Conservation (phyloP, 2,797 vertebrate species). For the Clarias platycephalus region DNA sequence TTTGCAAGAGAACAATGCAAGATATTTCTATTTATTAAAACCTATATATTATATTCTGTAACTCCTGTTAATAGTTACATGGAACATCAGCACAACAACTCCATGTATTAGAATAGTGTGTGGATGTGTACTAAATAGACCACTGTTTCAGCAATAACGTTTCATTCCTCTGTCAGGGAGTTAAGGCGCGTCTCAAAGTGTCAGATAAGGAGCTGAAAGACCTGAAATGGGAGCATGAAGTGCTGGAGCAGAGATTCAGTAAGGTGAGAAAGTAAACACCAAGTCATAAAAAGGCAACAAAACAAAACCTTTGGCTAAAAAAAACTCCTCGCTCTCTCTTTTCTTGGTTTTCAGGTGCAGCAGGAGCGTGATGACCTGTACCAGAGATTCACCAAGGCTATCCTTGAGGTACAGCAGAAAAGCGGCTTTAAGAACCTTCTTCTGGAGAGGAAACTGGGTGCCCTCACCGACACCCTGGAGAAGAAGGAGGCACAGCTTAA, state of each 20-base stretch:
- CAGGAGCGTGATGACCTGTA: slow-evolving; percentile 80
- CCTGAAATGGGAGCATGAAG: slow-evolving; percentile 81
- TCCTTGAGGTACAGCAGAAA: slow-evolving; percentile 81
- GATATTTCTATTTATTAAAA: background rate
- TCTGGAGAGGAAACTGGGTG: slow-evolving; percentile 79
- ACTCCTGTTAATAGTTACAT: background rate
- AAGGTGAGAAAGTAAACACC: slow-evolving; percentile 69
- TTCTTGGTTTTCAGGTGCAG: slow-evolving; percentile 77
- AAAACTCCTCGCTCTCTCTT: background rate
- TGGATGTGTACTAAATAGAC: background rate
- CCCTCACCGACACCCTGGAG: slow-evolving; percentile 71
- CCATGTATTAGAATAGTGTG: no score
- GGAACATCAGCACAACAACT: background rate
- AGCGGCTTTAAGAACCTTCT: slow-evolving; percentile 76
- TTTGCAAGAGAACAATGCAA: background rate
- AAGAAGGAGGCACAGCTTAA: slow-evolving; percentile 82
- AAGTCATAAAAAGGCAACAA: no score
- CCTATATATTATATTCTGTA: background rate
- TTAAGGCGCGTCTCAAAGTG: slow-evolving; percentile 76
- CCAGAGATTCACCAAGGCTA: slow-evolving; percentile 74
- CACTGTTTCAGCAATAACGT: background rate
- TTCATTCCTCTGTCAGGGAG: slow-evolving; percentile 65
- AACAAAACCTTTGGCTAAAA: background rate
- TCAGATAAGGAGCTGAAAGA: slow-evolving; percentile 77
- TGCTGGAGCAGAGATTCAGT: slow-evolving; percentile 79